phyloP scores from a whole-genome alignment of 2,888 invertebrate genomes.

The Lydus trimaculatus region DNA sequence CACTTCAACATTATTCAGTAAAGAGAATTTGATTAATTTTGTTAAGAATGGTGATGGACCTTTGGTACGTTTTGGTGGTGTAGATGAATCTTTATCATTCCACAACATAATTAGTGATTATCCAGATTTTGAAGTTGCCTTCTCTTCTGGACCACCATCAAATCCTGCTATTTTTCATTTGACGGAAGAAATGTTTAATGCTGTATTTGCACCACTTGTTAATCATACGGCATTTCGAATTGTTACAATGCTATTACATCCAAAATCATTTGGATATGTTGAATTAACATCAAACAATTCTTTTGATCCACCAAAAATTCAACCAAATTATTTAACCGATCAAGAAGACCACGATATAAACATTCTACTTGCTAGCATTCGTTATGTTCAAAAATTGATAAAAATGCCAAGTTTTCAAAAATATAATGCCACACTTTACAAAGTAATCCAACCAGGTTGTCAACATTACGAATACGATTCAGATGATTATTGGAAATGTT shows the following conservation, averaged over 20 bases:
- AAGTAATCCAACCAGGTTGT: conserved; percentile 64
- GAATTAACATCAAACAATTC: conserved; percentile 75
- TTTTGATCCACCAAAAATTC: conserved; percentile 73
- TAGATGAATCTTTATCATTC: conserved; percentile 66
- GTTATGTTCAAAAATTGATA: conserved; percentile 63
- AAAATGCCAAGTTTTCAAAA: conserved; percentile 61
- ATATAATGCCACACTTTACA: conserved; percentile 58
- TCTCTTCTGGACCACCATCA: conserved; percentile 41
- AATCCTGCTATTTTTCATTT: conserved; percentile 56
- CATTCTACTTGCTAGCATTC: conserved; percentile 58
- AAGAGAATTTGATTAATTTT: conserved; percentile 56
- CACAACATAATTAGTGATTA: conserved; percentile 63
- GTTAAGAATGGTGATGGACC: conserved; percentile 63
- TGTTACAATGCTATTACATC: conserved; percentile 70
- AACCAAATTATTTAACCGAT: conserved; percentile 81
- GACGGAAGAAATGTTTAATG: conserved; percentile 63
- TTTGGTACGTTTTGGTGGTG: conserved; percentile 64
- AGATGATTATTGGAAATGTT: conserved; percentile 78
- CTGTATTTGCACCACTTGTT: conserved; percentile 34
- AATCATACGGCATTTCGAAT: conserved; percentile 20
- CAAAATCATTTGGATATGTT: conserved; percentile 74
- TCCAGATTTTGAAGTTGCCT: conserved; percentile 76
- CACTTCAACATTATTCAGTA: conserved; percentile 12
- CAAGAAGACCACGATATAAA: conserved; percentile 58
- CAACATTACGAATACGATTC: conserved; percentile 62